Evolutionary conservation across 2,113 vertebrate species (phyloP).

Genomic region (Passer montanus): DNA sequence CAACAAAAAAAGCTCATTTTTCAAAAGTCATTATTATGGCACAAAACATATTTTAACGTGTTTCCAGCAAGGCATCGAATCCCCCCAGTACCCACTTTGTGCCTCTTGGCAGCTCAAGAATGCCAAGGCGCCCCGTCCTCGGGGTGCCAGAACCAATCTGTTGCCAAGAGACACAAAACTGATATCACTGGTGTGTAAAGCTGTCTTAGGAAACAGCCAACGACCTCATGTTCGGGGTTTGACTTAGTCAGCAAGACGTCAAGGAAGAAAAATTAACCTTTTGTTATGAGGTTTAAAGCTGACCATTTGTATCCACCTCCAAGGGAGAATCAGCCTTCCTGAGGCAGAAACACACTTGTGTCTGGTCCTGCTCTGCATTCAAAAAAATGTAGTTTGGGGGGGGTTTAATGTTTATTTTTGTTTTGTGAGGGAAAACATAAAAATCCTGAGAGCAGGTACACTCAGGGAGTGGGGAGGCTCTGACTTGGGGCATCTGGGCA

Average conservation of each 20-base stretch:
- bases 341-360: accelerated
- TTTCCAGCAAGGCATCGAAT: neutral
- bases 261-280: conserved; percentile 67
- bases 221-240: conserved; percentile 35
- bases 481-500: neutral
- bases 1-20: neutral
- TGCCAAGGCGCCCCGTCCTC: conserved; percentile 34
- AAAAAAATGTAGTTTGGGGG: accelerated
- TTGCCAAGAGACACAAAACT: conserved; percentile 70
- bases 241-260: conserved; percentile 64
- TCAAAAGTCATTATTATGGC: neutral
- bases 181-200: conserved; percentile 22
- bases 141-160: conserved; percentile 57
- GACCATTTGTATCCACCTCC: neutral
- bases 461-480: accelerated
- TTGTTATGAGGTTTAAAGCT: neutral
- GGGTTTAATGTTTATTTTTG: neutral
- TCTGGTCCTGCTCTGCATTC: neutral
- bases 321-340: neutral
- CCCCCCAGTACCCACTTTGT: neutral
- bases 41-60: neutral
- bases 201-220: neutral
- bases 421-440: neutral
- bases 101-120: conserved; percentile 35
- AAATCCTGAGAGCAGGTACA: neutral